Base-by-base conservation (phyloP, 2,888 invertebrate species). In the Drosophila birchii region DNA sequence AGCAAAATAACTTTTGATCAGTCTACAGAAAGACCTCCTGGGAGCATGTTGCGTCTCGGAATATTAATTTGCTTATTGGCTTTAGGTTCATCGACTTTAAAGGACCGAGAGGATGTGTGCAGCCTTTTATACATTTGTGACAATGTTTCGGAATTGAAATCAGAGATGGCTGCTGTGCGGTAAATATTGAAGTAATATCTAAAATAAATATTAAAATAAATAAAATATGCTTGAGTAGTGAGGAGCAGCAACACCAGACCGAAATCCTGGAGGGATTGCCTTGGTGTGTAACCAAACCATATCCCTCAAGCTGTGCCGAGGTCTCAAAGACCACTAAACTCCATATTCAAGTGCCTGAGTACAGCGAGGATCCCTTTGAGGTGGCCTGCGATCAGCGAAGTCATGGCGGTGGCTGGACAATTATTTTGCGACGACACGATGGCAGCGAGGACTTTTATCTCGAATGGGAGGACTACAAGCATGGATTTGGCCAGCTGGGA, bases 391-490 rank as follows among this genome's bases (percentile, higher is more conserved):
- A 70, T 18, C 34, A 36, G 23, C 8, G 20, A 5, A 58, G 20
- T 18, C 45, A 34, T 1, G 45, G 47, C 0, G 64, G 64, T 0
- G 64, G 64, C 2, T 70, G 64, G 64, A 66, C 56, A 0, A 20
- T 70, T 0, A 16, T 70, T 18, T 9, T 56, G 41, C 66, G 54
- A 2, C n/a, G 70, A 9, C 18, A 4, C 16, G 47, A 57, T 29
- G 66, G 70, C 5, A 53, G 58, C 23, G 23, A 62, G 45, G 12
- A 70, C 49, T 70, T 70, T 8, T 53, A 39, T 16, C 70, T 36
- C 0, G 14, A 26, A 0, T 66, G 66, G 66, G 3, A 18, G 3
- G 58, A 54, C 29, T 70, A 70, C 53, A 58, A 66, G 11, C 1
- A 29, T 29, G 29, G 29, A 29, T 29, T 29, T 29, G 29, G 29